Conservation (phyloP, 2,888 invertebrate species). For the Pogonocherus hispidulus region DNA sequence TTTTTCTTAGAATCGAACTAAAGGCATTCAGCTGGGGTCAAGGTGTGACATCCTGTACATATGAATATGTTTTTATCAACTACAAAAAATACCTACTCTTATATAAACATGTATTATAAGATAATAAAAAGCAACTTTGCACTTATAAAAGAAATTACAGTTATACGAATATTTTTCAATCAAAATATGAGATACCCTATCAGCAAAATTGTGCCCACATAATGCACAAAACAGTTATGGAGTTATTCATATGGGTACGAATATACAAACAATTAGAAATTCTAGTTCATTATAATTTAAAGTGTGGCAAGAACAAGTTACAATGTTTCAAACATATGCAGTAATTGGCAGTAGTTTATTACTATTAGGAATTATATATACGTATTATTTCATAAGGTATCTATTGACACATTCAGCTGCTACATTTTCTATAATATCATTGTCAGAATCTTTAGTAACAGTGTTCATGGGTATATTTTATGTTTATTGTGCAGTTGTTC, state of each 20-base stretch:
- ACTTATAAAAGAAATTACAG: neutral
- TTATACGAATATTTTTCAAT: neutral
- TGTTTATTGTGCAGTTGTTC: constrained; percentile 53
- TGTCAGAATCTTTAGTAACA: constrained; percentile 61
- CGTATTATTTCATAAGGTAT: constrained; percentile 57
- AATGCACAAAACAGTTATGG: neutral
- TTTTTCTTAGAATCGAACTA: too few species aligned
- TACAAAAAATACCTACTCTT: too few species aligned
- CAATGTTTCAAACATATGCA: constrained; percentile 62
- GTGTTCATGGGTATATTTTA: constrained; percentile 62
- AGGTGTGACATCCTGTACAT: too few species aligned
- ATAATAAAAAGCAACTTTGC: too few species aligned
- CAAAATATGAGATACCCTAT: neutral
- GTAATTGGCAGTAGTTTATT: constrained; percentile 58
- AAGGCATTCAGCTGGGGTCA: too few species aligned
- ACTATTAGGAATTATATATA: constrained; percentile 54
- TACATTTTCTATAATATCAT: constrained; percentile 47
- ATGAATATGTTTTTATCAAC: too few species aligned
- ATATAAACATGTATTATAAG: too few species aligned
- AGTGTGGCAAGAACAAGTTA: too few species aligned
- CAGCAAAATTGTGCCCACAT: constrained; percentile 14
- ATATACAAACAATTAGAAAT: constrained; percentile 1
- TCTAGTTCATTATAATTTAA: too few species aligned
- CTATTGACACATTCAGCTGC: constrained; percentile 48
- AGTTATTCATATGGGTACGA: constrained; percentile 26